Evolutionary conservation across 2,888 invertebrate genomes (phyloP), one percentile per base, ranked within the genome.

Genomic region (Ormia ochracea): DNA sequence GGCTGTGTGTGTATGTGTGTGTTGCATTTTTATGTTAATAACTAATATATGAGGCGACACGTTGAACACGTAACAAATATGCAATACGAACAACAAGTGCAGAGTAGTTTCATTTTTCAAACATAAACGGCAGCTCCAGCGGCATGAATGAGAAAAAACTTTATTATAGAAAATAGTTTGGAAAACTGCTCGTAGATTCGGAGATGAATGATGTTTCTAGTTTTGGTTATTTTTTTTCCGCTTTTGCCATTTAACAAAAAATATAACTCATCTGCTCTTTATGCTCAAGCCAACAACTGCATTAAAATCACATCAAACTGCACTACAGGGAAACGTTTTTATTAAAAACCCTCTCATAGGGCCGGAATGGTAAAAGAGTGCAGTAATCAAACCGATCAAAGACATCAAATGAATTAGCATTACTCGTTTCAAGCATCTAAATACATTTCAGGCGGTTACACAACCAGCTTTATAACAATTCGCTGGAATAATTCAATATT

Each of bases 301-400:
- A 80, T 63, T 63, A 54, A 80, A 80, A 38, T 68, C 72, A 33
- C 63, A 80, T 75, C 59, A 72, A 80, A 59, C 41, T 65, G 17
- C 17, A 58, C 36, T 68, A 41, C 31, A 58, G 43, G 41, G 19
- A 48, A 50, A 48, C n/a, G n/a, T 50, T 52, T 28, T 54, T 28
- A n/a, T 26, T 43, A 17, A 21, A 38, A 17, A 28, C 48, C 10
- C 17, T 56, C n/a, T 10, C 10, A 28, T 31, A 3, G 10, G 17
- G 14, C 17, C 5, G 9, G 9, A 3, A 2, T 17, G 6, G 31
- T 68, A 52, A 59, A 75, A 26, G 75, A 68, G 12, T 66, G 14
- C 9, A 43, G 0, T 56, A 6, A 38, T n/a, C n/a, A n/a, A n/a
- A n/a, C n/a, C n/a, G n/a, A n/a, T n/a, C n/a, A n/a, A n/a, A n/a